Evolutionary conservation across 2,888 invertebrate species (phyloP).

Genomic region (Ennomos quercinarius): DNA sequence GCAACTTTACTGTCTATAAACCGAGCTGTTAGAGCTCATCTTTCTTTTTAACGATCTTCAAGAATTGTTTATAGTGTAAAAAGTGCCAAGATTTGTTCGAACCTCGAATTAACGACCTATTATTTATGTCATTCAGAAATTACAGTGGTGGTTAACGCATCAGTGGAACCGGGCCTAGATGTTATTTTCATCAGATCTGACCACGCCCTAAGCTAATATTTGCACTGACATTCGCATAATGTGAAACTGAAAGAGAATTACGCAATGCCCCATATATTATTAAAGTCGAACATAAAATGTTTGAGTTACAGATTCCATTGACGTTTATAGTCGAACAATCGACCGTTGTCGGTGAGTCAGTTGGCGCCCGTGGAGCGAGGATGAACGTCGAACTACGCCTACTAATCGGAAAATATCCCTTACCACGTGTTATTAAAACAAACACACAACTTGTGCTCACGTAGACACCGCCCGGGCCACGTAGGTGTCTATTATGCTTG

Average conservation of each 20-base stretch:
- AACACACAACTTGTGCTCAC: conserved; percentile 46
- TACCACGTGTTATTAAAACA: conserved; percentile 64
- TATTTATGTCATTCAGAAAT: conserved; percentile 68
- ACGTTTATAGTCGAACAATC: conserved; percentile 81
- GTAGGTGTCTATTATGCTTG: conserved; percentile 51
- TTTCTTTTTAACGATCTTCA: conserved; percentile 81
- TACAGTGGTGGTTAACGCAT: conserved; percentile 45
- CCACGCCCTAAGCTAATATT: conserved; percentile 56
- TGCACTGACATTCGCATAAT: conserved; percentile 63
- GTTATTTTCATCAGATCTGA: conserved; percentile 34
- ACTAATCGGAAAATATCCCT: conserved; percentile 68
- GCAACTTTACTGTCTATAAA: conserved; percentile 82
- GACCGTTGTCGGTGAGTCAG: conserved; percentile 75
- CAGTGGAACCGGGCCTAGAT: conserved; percentile 37
- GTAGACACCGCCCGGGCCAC: conserved; percentile 45
- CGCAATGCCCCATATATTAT: conserved; percentile 81
- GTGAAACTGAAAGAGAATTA: conserved; percentile 68
- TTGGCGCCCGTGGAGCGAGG: conserved; percentile 71
- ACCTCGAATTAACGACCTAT: conserved; percentile 69
- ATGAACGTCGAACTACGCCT: conserved; percentile 71
- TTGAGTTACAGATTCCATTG: conserved; percentile 81
- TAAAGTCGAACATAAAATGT: conserved; percentile 75
- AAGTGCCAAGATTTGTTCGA: conserved; percentile 64
- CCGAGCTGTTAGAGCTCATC: conserved; percentile 80
- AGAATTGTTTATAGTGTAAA: conserved; percentile 82